Base-by-base conservation (phyloP, 2,888 invertebrate genomes). In the Cyclophora albipunctata region DNA sequence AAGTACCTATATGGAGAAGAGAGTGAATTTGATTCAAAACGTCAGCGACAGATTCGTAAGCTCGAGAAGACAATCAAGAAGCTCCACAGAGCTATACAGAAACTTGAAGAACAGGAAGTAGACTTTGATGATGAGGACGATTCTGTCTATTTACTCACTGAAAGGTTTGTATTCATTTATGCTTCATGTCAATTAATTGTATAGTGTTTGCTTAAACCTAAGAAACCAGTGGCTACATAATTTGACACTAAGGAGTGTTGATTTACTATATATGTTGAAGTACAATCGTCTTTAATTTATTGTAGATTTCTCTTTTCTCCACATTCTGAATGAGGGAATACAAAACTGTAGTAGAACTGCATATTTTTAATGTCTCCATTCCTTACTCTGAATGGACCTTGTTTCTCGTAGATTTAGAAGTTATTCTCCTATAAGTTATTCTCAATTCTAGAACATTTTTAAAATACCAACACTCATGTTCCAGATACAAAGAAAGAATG, bases 111-210 rank as follows among this genome's bases (percentile, higher is more conserved):
- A 47, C 82, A 90, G 46, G 94, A 95, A 64, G 91, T 95, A 2
- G 91, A 95, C 58, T 92, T 93, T 71, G 92, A 93, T 65, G 93
- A 93, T 59, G 94, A 94, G 35, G 90, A 91, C 45, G 90, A 94
- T 71, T 95, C 95, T 3, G 84, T 91, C 37, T 96, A 94, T 77
- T 81, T 95, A 42, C 89, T 93, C 59, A 90, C 92, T 55, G 93
- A 94, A 60, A 90, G 90, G 81, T 92, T 53, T 48, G 55, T 54
- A 42, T 49, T 20, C 20, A 20, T 20, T 20, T 20, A 20, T 20
- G 20, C 20, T 20, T 20, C 20, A 20, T 20, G 20, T 20, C 20
- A 20, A 20, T 20, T 20, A 1, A 20, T 20, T 1, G 20, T 20
- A 2, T 20, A 20, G 20, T 20, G 20, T 20, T 20, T 2, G 3